Evolutionary conservation across 53 echinoderm and acorn worm genomes (phyloP).

Genomic region (Echinarachnius parma): DNA sequence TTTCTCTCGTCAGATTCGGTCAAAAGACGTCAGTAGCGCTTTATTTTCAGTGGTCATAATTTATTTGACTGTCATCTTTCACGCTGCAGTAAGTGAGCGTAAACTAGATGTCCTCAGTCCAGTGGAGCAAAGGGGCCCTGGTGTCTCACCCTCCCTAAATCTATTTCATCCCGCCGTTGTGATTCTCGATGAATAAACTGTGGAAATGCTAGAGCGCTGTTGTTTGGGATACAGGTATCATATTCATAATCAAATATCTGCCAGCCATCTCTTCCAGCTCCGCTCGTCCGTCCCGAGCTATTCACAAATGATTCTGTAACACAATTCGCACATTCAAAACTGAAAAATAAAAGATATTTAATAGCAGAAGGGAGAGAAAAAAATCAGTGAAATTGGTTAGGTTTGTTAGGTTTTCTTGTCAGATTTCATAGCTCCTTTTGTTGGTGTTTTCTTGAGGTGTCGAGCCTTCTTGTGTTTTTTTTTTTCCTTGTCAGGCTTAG

Average conservation of each 20-base stretch:
- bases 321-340: slow-evolving; percentile 29
- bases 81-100: no score
- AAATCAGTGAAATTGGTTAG: slow-evolving; percentile 6
- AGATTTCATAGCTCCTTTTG: slow-evolving; percentile 30
- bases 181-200: slow-evolving; percentile 26
- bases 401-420: slow-evolving; percentile 26
- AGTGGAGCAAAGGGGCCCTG: background rate
- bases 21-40: slow-evolving; percentile 36
- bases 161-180: background rate
- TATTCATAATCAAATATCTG: slow-evolving; percentile 49
- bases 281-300: background rate
- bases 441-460: slow-evolving; percentile 32
- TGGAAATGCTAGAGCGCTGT: slow-evolving; percentile 41
- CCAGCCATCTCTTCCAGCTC: slow-evolving; percentile 14
- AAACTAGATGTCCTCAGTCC: background rate
- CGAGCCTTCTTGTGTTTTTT: no score
- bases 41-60: slow-evolving; percentile 17
- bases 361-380: background rate
- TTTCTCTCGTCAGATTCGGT: no score
- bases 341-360: background rate
- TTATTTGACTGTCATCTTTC: slow-evolving; percentile 42
- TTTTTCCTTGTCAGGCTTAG: slow-evolving; percentile 7
- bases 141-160: background rate
- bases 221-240: slow-evolving; percentile 49
- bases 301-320: slow-evolving; percentile 36